Base-by-base conservation (phyloP, 2,797 vertebrate species). In the Odontamblyopus lacepedii region DNA sequence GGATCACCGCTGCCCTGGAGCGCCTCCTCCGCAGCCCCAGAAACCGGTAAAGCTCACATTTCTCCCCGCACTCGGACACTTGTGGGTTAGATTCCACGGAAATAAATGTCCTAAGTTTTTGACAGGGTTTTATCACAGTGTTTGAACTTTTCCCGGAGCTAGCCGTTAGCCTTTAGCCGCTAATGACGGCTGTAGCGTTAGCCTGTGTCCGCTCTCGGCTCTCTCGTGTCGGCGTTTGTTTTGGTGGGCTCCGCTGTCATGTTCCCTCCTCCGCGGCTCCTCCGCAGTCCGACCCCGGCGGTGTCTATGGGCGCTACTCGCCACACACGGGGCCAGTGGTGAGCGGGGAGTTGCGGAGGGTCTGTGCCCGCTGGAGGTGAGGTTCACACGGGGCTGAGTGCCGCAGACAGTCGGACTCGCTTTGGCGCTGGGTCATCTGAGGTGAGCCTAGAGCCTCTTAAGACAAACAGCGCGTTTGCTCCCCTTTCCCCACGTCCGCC, bases 111-210 rank as follows among this genome's bases (percentile, higher is more conserved):
- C 0, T 5, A 27, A 29, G 57, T 60, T 27, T 60, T 29, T 29
- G 23, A 26, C 12, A 12, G 57, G 19, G 29, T 29, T 60, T 59
- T 60, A 29, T 27, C 27, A 27, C 4, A 29, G 12, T 60, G 27
- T 60, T 12, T 60, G 9, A 60, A 60, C 57, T 60, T 60, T 60
- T 60, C 57, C 57, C 26, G 26, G 57, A 29, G 57, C 15, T 60
- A 60, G 57, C 57, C 57, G 57, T 29, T 60, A 60, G 57, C 57
- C 57, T 26, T 29, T 60, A 60, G 57, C 57, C 57, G 57, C 57
- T 60, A 60, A 60, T 29, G 57, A 60, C 57, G 57, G 57, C 2
- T 60, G 29, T 60, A 60, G 57, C 57, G 11, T 60, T 60, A 60
- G 57, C 57, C 57, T 60, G 26, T 29, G 26, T 27, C 57, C 57